A percentile compares a stretch with the other conserved stretches of the same genome.
Evolutionary conservation across 1,140 invertebrate species (phyloP).

Genomic region (Drosophila suzukii): DNA sequence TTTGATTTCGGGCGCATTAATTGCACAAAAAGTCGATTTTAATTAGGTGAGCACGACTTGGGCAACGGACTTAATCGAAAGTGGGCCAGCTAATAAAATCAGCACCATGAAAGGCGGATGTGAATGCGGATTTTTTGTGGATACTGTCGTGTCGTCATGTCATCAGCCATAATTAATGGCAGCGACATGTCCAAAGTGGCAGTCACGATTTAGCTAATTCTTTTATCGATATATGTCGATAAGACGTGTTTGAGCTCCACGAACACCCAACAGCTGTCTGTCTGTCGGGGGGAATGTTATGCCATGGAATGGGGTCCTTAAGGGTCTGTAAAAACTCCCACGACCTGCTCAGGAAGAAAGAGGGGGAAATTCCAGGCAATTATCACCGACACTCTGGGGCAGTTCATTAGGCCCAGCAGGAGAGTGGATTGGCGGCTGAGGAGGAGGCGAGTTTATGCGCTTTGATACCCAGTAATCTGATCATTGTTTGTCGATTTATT

Average conservation of each 20-base stretch:
- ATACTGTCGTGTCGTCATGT: constrained; percentile 59
- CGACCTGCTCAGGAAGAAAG: not conserved
- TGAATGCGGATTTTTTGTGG: constrained; percentile 7
- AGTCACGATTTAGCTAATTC: constrained; percentile 83
- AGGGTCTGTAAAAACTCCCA: constrained; percentile 15
- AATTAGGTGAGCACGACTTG: constrained; percentile 63
- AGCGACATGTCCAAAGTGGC: constrained; percentile 77
- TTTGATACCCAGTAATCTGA: not conserved
- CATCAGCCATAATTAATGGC: constrained; percentile 82
- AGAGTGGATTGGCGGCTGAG: constrained; percentile 7
- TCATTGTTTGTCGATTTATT: not conserved
- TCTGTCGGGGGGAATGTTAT: not conserved
- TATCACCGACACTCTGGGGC: constrained; percentile 41
- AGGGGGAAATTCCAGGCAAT: constrained; percentile 44
- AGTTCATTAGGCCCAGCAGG: constrained; percentile 54
- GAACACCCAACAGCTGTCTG: constrained; percentile 46
- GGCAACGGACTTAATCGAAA: constrained; percentile 62
- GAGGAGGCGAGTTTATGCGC: constrained; percentile 54
- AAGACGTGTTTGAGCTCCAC: constrained; percentile 58
- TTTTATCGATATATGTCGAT: constrained; percentile 83
- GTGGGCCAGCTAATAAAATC: constrained; percentile 76
- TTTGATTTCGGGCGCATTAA: constrained; percentile 79
- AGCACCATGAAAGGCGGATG: constrained; percentile 43
- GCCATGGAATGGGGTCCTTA: not conserved
- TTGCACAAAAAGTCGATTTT: constrained; percentile 80